phyloP scores from a whole-genome alignment of 2,888 invertebrate species.

The Mellilla xanthometata region DNA sequence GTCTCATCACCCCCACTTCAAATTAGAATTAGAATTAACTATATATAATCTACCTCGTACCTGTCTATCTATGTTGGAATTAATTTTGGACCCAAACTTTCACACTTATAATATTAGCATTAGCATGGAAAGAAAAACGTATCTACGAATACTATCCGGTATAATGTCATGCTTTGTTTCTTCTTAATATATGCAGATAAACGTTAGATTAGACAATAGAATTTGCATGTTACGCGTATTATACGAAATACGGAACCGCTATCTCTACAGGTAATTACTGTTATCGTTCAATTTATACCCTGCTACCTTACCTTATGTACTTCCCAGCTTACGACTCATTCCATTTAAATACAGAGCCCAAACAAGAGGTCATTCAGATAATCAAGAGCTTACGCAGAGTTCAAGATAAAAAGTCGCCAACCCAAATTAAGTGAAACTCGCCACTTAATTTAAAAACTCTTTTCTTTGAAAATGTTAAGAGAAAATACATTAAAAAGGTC shows the following conservation, averaged over 20 bases:
- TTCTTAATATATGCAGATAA: background rate
- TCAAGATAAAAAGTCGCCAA: slow-evolving; percentile 31
- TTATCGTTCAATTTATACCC: slow-evolving; percentile 30
- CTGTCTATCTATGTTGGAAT: too few species aligned
- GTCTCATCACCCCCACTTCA: too few species aligned
- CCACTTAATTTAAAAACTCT: slow-evolving; percentile 48
- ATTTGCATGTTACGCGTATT: slow-evolving; percentile 45
- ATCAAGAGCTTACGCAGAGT: slow-evolving; percentile 29
- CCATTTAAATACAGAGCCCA: slow-evolving; percentile 6
- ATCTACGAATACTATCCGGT: too few species aligned
- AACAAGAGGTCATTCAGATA: slow-evolving; percentile 30
- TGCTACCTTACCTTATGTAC: too few species aligned
- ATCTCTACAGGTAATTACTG: slow-evolving; percentile 37
- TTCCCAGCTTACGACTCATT: slow-evolving; percentile 10
- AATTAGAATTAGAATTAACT: too few species aligned
- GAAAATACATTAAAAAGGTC: slow-evolving; percentile 50
- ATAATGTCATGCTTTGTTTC: too few species aligned
- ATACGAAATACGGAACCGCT: slow-evolving; percentile 37
- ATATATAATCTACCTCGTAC: too few species aligned
- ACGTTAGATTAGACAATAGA: slow-evolving; percentile 32
- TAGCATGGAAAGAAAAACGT: too few species aligned
- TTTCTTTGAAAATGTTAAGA: slow-evolving; percentile 34
- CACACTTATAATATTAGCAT: too few species aligned
- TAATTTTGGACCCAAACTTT: too few species aligned
- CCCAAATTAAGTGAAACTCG: slow-evolving; percentile 38